Evolutionary conservation across 2,113 vertebrate genomes (phyloP).

Genomic region (Gymnobelideus leadbeateri): DNA sequence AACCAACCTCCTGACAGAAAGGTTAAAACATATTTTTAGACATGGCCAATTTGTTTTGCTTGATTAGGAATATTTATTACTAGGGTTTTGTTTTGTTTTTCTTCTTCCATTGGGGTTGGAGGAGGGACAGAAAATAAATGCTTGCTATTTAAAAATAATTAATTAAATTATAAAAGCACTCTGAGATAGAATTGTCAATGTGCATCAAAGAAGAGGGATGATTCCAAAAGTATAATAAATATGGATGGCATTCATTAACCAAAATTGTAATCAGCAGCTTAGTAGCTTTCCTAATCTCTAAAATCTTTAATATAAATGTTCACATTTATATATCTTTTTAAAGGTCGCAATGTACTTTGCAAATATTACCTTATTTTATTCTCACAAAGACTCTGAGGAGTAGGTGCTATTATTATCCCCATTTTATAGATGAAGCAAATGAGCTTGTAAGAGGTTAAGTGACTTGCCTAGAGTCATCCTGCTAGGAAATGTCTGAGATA

Average conservation of each 20-base stretch:
- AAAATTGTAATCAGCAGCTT: background rate
- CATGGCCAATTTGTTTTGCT: background rate
- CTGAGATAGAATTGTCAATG: background rate
- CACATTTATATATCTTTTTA: background rate
- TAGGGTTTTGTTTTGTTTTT: background rate
- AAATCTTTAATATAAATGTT: background rate
- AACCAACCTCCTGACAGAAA: background rate
- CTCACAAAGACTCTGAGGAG: background rate
- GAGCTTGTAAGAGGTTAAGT: background rate
- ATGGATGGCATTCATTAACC: background rate
- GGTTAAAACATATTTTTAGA: background rate
- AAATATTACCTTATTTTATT: background rate
- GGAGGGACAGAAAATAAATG: background rate
- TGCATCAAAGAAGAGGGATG: background rate
- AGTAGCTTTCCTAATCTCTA: background rate
- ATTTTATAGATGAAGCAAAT: background rate
- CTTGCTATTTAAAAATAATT: background rate
- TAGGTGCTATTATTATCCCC: background rate
- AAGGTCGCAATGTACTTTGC: background rate
- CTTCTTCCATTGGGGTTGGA: background rate
- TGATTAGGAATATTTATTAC: background rate
- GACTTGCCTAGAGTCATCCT: background rate
- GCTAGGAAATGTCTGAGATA: background rate
- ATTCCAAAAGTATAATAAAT: background rate
- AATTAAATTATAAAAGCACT: background rate